These are phyloP conservation scores for Dreissena rostriformis DNA, from an alignment of 1,140 invertebrate genomes.

Conservation along the genomic window DNA sequence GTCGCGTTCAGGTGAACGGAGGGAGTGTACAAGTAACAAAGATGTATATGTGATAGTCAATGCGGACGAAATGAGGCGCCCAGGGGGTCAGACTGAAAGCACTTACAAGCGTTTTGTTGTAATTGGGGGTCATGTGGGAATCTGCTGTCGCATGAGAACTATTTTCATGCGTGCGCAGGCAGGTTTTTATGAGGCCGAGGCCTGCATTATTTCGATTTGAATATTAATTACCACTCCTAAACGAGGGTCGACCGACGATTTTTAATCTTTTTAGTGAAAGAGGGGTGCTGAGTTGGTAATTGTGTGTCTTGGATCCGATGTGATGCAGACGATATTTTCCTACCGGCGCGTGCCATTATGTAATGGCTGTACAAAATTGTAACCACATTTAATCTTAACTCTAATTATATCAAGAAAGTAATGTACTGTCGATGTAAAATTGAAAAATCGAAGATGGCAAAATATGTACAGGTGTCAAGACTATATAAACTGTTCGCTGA, in stretches of 20 bases:
- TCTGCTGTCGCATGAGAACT: slow-evolving; percentile 63
- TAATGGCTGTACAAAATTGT: too few relatives aligned
- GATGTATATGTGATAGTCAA: slow-evolving; percentile 56
- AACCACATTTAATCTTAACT: too few relatives aligned
- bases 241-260: slow-evolving; percentile 56
- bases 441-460: too few relatives aligned
- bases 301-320: too few relatives aligned
- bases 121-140: slow-evolving; percentile 51
- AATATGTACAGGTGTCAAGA: too few relatives aligned
- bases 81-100: slow-evolving; percentile 37
- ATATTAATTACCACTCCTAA: slow-evolving; percentile 57
- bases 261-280: too few relatives aligned
- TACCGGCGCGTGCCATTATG: too few relatives aligned
- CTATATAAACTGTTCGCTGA: too few relatives aligned
- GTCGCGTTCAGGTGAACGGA: slow-evolving; percentile 18
- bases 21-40: slow-evolving; percentile 53
- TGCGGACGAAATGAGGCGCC: slow-evolving; percentile 53
- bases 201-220: slow-evolving; percentile 57
- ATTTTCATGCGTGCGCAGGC: slow-evolving; percentile 68
- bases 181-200: slow-evolving; percentile 59
- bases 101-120: slow-evolving; percentile 55
- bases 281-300: too few relatives aligned
- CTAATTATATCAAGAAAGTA: too few relatives aligned
- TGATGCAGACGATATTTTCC: too few relatives aligned
- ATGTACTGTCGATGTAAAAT: too few relatives aligned